Evolutionary conservation across 2,888 invertebrate species (phyloP), one percentile per base, ranked within the genome.

Genomic region (Eilema caniola): DNA sequence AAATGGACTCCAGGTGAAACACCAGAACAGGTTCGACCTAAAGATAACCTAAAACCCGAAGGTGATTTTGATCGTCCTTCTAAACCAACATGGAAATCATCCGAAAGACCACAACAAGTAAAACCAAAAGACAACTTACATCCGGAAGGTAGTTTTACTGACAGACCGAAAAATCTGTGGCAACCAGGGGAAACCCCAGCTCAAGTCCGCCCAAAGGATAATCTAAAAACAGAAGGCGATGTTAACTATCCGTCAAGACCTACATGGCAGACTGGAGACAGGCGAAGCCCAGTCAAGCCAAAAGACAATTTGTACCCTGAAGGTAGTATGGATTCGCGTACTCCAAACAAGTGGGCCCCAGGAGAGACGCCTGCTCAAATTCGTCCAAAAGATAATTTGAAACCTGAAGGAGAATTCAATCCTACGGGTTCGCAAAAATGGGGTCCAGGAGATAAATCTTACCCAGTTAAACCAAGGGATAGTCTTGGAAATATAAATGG

Each of bases 401-500:
- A 73, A 60, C 76, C 96, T 0, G 96, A 96, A 86, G 96, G 96
- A 89, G 91, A 69, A 96, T 96, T 96, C 78, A 95, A 96, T 47
- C 88, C 90, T 83, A 88, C 91, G 86, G 66, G 89, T 88, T 71
- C 87, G 86, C 81, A 91, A 14, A 84, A 87, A 75, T 90, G 85
- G 86, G 76, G 70, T 25, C 91, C 85, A 60, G 84, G 79, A 7
- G 94, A 94, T 73, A 90, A 81, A 81, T 90, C 91, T 28, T 88
- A 86, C 16, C 94, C 90, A 57, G 90, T 91, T 7, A 91, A 88
- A 75, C 94, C 92, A 31, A 90, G 89, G 81, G 93, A 95, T 74
- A 96, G 96, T 87, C 84, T 96, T 2, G 93, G 95, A 64, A 95
- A 96, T 0, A 33, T 57, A 33, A 96, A 96, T 83, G 96, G 96